phyloP scores from a whole-genome alignment of 2,113 vertebrate species.

The Bos indicus region DNA sequence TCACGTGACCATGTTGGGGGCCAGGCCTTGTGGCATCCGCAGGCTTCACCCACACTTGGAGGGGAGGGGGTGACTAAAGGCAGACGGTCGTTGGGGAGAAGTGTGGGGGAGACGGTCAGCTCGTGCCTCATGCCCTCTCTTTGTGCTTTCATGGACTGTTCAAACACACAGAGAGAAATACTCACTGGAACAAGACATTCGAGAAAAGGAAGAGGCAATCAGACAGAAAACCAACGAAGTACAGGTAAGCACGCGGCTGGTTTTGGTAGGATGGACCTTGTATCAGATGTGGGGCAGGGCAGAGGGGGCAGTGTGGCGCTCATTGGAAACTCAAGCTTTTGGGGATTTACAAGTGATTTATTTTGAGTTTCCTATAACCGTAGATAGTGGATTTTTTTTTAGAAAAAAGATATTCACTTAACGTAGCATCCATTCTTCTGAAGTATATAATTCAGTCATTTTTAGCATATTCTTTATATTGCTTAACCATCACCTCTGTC shows the following conservation, averaged over 20 bases:
- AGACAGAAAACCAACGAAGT: constrained; percentile 93
- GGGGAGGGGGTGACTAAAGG: background rate
- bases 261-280: background rate
- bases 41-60: background rate
- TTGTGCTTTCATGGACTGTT: background rate
- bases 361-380: background rate
- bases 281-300: background rate
- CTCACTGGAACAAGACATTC: constrained; percentile 94
- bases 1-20: rapidly evolving
- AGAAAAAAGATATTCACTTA: background rate
- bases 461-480: background rate
- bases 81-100: background rate
- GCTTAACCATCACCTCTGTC: background rate
- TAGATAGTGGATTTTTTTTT: background rate
- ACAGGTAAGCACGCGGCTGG: constrained; percentile 82
- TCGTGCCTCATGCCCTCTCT: background rate
- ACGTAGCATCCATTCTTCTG: background rate
- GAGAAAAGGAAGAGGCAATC: constrained; percentile 95
- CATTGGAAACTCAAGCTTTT: background rate
- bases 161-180: constrained; percentile 89
- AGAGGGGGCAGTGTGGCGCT: background rate
- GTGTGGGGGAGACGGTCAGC: rapidly evolving
- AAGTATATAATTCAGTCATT: background rate
- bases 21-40: rapidly evolving
- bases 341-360: background rate